Conservation (phyloP, 2,113 vertebrate species). For the Bostrychus sinensis region DNA sequence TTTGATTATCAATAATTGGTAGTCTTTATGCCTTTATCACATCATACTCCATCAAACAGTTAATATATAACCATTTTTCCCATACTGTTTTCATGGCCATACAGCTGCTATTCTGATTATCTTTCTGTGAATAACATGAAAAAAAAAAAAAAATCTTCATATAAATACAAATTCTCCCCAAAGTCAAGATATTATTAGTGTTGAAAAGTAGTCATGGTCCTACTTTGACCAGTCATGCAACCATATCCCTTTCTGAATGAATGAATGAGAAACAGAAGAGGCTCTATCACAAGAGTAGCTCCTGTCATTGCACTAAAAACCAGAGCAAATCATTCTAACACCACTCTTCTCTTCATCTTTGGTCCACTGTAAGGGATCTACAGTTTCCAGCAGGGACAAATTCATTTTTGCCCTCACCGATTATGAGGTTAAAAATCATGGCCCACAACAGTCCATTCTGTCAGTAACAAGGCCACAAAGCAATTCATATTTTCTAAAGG, state of each 20-base stretch:
- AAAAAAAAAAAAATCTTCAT: constrained; percentile 14
- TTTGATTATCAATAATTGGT: background rate
- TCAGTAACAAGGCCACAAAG: constrained; percentile 57
- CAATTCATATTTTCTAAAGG: constrained; percentile 50
- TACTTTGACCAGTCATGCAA: constrained; percentile 15
- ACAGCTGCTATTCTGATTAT: background rate
- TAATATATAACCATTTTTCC: background rate
- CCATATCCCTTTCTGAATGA: constrained; percentile 58
- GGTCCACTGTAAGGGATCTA: constrained; percentile 38
- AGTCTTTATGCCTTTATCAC: constrained; percentile 4
- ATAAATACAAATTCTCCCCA: constrained; percentile 36
- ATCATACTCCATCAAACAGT: too few relatives aligned
- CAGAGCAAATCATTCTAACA: constrained; percentile 71
- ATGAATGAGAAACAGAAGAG: constrained; percentile 29
- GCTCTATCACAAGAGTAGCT: constrained; percentile 41
- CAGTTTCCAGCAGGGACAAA: constrained; percentile 45
- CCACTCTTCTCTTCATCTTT: constrained; percentile 60
- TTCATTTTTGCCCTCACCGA: constrained; percentile 25
- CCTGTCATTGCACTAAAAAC: constrained; percentile 65
- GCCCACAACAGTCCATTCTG: constrained; percentile 31
- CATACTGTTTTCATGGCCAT: constrained; percentile 5
- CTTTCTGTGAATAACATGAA: constrained; percentile 4
- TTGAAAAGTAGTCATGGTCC: constrained; percentile 50
- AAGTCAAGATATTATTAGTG: constrained; percentile 54
- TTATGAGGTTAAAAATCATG: constrained; percentile 36